Conservation (phyloP, 2,888 invertebrate species). For the Kryphioiulus occultus region DNA sequence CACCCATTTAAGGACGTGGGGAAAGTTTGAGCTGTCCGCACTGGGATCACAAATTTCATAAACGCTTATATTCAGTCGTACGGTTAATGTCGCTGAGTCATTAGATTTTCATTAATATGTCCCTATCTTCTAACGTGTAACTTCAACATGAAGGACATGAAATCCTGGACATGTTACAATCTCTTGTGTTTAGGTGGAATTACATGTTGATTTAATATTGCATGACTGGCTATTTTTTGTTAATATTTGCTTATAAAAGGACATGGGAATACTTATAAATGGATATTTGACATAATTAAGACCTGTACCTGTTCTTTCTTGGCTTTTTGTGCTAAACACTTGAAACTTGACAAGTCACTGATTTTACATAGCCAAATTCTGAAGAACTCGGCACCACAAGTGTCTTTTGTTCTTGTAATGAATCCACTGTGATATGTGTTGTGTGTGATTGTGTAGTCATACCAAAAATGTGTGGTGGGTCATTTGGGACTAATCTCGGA, state of each 20-base stretch:
- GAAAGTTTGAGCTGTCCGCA: background rate
- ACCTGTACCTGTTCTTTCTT: too few species aligned
- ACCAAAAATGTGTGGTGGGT: too few species aligned
- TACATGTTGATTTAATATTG: background rate
- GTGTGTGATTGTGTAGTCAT: too few species aligned
- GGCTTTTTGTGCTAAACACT: too few species aligned
- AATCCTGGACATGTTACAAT: background rate
- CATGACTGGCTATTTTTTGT: background rate
- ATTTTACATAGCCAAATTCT: too few species aligned
- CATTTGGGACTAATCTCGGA: too few species aligned
- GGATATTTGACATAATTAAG: too few species aligned
- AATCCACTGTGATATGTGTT: too few species aligned
- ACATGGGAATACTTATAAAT: background rate
- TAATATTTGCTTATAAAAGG: background rate
- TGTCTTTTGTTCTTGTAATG: too few species aligned
- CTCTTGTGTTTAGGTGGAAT: background rate
- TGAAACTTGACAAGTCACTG: too few species aligned
- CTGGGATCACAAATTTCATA: background rate
- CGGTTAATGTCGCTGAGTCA: background rate
- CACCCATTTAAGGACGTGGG: background rate
- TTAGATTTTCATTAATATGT: background rate
- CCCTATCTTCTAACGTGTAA: background rate
- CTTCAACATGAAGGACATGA: background rate
- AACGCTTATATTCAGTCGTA: background rate
- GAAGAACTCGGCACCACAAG: too few species aligned